These are phyloP conservation scores for Leucoptera coffeella DNA, from an alignment of 2,888 invertebrate genomes.

Conservation along the genomic window DNA sequence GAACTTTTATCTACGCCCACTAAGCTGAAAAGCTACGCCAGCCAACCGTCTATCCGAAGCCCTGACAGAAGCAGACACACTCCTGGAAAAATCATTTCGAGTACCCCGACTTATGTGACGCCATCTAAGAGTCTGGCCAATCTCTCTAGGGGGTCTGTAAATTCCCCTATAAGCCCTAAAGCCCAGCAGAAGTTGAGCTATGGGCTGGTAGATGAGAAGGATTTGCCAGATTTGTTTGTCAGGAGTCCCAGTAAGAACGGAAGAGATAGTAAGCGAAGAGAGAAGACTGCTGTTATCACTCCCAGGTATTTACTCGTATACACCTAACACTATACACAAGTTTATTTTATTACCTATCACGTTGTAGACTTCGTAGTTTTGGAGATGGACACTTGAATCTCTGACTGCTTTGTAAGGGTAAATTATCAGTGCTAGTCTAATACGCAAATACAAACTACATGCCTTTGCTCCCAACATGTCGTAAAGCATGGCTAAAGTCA, in stretches of 20 bases:
- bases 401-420: too few relatives aligned
- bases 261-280: slow-evolving; percentile 21
- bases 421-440: too few relatives aligned
- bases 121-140: slow-evolving; percentile 47
- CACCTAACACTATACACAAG: too few relatives aligned
- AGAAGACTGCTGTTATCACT: slow-evolving; percentile 42
- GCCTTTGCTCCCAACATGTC: too few relatives aligned
- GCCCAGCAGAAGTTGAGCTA: slow-evolving; percentile 56
- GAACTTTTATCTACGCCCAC: slow-evolving; percentile 69
- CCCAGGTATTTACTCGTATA: too few relatives aligned
- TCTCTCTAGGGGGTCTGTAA: slow-evolving; percentile 17
- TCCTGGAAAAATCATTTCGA: slow-evolving; percentile 24
- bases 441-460: too few relatives aligned
- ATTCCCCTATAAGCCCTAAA: slow-evolving; percentile 40
- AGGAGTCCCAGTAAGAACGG: slow-evolving; percentile 35
- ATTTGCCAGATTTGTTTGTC: slow-evolving; percentile 32
- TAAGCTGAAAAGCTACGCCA: slow-evolving; percentile 46
- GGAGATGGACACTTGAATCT: too few relatives aligned
- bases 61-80: slow-evolving; percentile 14
- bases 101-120: slow-evolving; percentile 35
- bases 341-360: too few relatives aligned
- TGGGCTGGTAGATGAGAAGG: slow-evolving; percentile 23
- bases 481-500: too few relatives aligned
- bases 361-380: too few relatives aligned
- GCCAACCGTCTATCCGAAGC: slow-evolving; percentile 43